Evolutionary conservation across 2,797 vertebrate species (phyloP).

Genomic region (Decapterus maruadsi): DNA sequence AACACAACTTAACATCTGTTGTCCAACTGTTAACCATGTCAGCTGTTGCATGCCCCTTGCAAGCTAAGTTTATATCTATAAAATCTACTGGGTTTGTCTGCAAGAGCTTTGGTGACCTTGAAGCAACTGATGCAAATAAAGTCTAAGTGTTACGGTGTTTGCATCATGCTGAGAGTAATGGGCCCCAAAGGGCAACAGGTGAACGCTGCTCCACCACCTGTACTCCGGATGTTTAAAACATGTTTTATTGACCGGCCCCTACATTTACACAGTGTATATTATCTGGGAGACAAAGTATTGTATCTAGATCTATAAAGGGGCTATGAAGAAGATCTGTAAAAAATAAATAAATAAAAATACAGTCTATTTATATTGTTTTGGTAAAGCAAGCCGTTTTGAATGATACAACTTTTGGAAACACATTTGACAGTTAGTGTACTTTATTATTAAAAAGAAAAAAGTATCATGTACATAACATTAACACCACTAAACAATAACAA

Average conservation of each 20-base stretch:
- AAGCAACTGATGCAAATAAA: not conserved
- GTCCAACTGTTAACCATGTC: not conserved
- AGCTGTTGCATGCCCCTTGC: too few relatives aligned
- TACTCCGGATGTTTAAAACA: not conserved
- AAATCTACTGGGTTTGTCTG: not conserved
- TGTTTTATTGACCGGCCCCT: not conserved
- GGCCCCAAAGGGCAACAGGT: not conserved
- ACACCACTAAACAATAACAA: slow-evolving; percentile 51
- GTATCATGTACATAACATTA: slow-evolving; percentile 71
- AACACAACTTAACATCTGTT: not conserved
- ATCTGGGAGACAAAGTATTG: too few relatives aligned
- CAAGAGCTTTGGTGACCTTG: not conserved
- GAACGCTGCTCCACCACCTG: not conserved
- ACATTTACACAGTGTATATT: not conserved
- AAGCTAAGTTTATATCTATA: not conserved
- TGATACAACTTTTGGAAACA: slow-evolving; percentile 85
- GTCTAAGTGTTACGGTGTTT: not conserved
- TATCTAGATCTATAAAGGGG: not conserved
- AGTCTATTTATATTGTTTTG: not conserved
- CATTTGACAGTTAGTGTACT: slow-evolving; percentile 82
- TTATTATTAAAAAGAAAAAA: slow-evolving; percentile 78
- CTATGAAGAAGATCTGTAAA: not conserved
- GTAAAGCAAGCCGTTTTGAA: slow-evolving; percentile 59
- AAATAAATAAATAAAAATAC: not conserved
- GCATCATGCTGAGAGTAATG: not conserved